Evolutionary conservation across 1,140 invertebrate species (phyloP).

Genomic region (Drosophila trapezifrons): DNA sequence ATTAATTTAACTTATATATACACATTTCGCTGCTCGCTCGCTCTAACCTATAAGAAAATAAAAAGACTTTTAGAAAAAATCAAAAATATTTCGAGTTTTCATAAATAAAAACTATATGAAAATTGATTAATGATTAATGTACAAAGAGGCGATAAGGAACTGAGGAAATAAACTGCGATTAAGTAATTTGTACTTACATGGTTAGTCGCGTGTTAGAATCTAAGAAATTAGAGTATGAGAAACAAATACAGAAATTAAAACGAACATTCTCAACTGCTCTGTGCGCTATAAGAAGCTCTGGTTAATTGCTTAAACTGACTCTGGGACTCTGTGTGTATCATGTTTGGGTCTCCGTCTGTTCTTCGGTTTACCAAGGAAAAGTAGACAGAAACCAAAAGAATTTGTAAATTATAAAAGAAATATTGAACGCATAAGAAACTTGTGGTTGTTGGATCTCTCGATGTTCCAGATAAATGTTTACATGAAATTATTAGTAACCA

Average conservation of each 20-base stretch:
- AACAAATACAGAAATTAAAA: constrained; percentile 67
- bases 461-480: constrained; percentile 49
- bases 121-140: constrained; percentile 9
- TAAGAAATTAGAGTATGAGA: constrained; percentile 74
- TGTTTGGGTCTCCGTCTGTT: constrained; percentile 38
- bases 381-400: constrained; percentile 16
- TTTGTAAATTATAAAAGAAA: constrained; percentile 15
- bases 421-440: constrained; percentile 9
- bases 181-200: constrained; percentile 75
- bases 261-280: constrained; percentile 35
- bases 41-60: constrained; percentile 60
- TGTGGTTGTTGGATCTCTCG: constrained; percentile 17
- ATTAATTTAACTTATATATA: constrained; percentile 59
- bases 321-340: constrained; percentile 21
- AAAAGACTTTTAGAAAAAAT: constrained; percentile 25
- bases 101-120: not conserved
- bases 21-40: constrained; percentile 49
- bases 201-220: constrained; percentile 80
- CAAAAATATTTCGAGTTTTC: not conserved
- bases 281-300: constrained; percentile 46
- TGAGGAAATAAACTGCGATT: constrained; percentile 42
- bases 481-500: constrained; percentile 84
- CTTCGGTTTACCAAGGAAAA: constrained; percentile 33
- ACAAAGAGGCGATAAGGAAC: constrained; percentile 17
- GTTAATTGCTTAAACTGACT: constrained; percentile 29